Base-by-base conservation (phyloP, 1,140 invertebrate genomes). In the Augochlora pura region DNA sequence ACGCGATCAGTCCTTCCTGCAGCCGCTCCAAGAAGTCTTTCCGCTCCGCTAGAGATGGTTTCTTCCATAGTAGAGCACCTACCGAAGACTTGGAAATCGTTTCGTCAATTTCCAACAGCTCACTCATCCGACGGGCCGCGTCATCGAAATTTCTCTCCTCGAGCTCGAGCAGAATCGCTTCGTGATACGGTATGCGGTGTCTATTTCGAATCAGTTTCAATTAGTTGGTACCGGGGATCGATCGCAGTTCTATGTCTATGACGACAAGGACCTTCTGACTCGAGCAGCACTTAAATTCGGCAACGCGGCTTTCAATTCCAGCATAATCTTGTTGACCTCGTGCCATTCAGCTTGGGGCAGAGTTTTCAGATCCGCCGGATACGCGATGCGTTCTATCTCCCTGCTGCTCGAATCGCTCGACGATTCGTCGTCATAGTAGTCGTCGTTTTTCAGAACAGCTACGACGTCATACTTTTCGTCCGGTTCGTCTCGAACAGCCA, bases 81-180 rank as follows among this genome's bases (percentile, higher is more conserved):
- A 93, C 91, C 2, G 93, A 92, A 71, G 91, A 84, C 7, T 85
- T 87, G 7, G 93, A 80, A 1, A 92, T 87, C 69, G 93, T 90
- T 32, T 93, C 88, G 64, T 95, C 94, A 10, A 94, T 90, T n/a
- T 93, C 90, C 38, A 95, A 91, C 3, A 95, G 84, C 72, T 93
- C 91, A 77, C 89, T 89, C 4, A 95, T 81, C 68, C 93, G 94
- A 25, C 89, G 86, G 10, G 92, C 92, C 0, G 94, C 92, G 69
- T 93, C 92, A 0, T 74, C 42, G 63, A 89, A 94, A 0, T 92
- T 93, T 4, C 91, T 80, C 87, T 95, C 94, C 66, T 90, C 80
- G 6, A 95, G 82, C 80, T 95, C 94, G 18, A 93, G 71, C 18
- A 94, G 85, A 0, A 94, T 82, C 46, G 94, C 94, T 85, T 95